phyloP scores from a whole-genome alignment of 2,888 invertebrate genomes.

The Ptilodon capucinus region DNA sequence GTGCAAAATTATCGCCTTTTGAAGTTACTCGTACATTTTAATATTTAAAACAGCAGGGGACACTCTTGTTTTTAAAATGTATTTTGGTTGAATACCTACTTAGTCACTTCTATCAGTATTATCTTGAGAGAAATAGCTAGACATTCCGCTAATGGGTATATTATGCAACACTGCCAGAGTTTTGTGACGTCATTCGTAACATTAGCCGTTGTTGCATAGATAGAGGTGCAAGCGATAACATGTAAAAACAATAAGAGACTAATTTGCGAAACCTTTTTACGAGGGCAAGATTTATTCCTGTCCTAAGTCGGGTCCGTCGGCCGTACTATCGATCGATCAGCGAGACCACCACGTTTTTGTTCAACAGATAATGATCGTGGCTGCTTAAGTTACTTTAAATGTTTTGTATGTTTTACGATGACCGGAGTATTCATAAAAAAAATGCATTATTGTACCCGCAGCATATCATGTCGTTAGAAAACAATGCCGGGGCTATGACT shows the following conservation, averaged over 20 bases:
- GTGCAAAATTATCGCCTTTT: neutral
- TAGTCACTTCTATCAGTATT: conserved; percentile 1
- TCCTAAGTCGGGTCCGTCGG: conserved; percentile 5
- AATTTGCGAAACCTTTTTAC: conserved; percentile 17
- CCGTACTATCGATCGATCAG: conserved; percentile 41
- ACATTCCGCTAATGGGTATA: conserved; percentile 9
- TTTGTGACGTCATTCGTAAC: conserved; percentile 13
- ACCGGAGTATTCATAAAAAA: conserved; percentile 35
- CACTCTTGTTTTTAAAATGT: neutral
- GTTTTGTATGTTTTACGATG: conserved; percentile 31
- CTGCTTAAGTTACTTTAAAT: conserved; percentile 43
- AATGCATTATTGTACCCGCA: conserved; percentile 29
- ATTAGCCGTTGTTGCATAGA: conserved; percentile 7
- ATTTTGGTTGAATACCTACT: neutral
- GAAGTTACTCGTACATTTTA: neutral
- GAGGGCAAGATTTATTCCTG: conserved; percentile 16
- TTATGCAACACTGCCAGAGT: conserved; percentile 19
- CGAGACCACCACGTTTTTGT: conserved; percentile 42
- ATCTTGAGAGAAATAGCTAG: conserved; percentile 11
- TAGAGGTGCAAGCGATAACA: neutral
- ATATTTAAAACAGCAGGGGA: neutral
- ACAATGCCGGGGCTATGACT: conserved; percentile 22
- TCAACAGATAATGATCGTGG: conserved; percentile 46
- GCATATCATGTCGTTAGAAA: conserved; percentile 23
- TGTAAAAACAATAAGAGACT: neutral